These are phyloP conservation scores for Horisme vitalbata DNA, from an alignment of 2,888 invertebrate species.

Conservation along the genomic window DNA sequence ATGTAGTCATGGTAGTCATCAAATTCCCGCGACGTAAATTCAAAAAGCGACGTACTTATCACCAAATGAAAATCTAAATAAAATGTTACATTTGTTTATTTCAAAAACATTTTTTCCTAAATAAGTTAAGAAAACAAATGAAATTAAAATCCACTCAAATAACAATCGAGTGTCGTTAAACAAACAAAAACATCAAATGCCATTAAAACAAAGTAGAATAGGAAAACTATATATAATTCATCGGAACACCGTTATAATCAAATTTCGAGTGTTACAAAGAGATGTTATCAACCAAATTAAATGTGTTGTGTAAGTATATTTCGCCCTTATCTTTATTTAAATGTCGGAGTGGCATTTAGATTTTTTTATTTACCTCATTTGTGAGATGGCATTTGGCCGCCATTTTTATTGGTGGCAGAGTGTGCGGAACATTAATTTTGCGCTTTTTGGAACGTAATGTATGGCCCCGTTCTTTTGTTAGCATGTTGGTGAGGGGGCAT, in stretches of 20 bases:
- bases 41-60: too few species aligned
- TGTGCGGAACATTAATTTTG: slow-evolving; percentile 80
- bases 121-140: too few species aligned
- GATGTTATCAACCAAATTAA: slow-evolving; percentile 47
- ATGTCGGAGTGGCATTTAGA: slow-evolving; percentile 64
- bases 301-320: slow-evolving; percentile 37
- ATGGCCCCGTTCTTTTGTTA: slow-evolving; percentile 49
- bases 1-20: too few species aligned
- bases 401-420: slow-evolving; percentile 68
- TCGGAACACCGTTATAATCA: slow-evolving; percentile 47
- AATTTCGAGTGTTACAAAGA: slow-evolving; percentile 36
- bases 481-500: slow-evolving; percentile 32
- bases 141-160: slow-evolving; percentile 26
- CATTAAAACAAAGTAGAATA: slow-evolving; percentile 59
- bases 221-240: slow-evolving; percentile 50
- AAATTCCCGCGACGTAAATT: too few species aligned
- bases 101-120: too few species aligned
- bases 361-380: slow-evolving; percentile 80
- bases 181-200: slow-evolving; percentile 38
- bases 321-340: slow-evolving; percentile 45
- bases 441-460: slow-evolving; percentile 47
- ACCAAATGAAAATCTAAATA: too few species aligned
- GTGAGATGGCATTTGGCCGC: slow-evolving; percentile 74
- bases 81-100: too few species aligned
- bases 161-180: slow-evolving; percentile 22